Conservation (phyloP, 2,888 invertebrate species). For the Steromphala cineraria region DNA sequence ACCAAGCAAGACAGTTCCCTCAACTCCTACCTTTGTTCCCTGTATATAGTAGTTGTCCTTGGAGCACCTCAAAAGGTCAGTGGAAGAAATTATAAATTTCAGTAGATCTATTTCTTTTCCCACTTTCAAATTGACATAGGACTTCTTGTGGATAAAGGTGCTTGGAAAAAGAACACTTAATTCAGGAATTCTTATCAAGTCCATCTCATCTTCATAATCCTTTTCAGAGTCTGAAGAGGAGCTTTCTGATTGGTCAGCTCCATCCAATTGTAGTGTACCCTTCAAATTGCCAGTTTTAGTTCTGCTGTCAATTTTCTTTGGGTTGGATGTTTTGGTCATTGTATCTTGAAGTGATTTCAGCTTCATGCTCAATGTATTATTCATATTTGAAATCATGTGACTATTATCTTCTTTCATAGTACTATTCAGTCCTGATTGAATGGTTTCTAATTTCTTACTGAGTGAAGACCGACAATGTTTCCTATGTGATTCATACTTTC, state of each 20-base stretch:
- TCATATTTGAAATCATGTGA: too few relatives aligned
- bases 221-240: not conserved
- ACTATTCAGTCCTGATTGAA: too few relatives aligned
- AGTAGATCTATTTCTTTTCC: not conserved
- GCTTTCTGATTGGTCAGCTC: not conserved
- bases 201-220: not conserved
- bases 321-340: too few relatives aligned
- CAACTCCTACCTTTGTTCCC: not conserved
- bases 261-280: too few relatives aligned
- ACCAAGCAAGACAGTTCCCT: not conserved
- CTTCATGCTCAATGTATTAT: too few relatives aligned
- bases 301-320: too few relatives aligned
- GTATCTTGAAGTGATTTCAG: too few relatives aligned
- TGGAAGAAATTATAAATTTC: not conserved
- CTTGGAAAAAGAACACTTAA: not conserved
- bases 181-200: not conserved
- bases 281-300: too few relatives aligned
- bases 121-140: not conserved
- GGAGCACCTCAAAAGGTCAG: not conserved
- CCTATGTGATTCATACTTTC: too few relatives aligned
- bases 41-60: not conserved
- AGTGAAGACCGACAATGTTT: too few relatives aligned
- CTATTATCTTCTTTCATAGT: too few relatives aligned
- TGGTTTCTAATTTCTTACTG: too few relatives aligned
- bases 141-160: not conserved